Evolutionary conservation across 2,797 vertebrate species (phyloP).

Genomic region (Mastacembelus armatus): DNA sequence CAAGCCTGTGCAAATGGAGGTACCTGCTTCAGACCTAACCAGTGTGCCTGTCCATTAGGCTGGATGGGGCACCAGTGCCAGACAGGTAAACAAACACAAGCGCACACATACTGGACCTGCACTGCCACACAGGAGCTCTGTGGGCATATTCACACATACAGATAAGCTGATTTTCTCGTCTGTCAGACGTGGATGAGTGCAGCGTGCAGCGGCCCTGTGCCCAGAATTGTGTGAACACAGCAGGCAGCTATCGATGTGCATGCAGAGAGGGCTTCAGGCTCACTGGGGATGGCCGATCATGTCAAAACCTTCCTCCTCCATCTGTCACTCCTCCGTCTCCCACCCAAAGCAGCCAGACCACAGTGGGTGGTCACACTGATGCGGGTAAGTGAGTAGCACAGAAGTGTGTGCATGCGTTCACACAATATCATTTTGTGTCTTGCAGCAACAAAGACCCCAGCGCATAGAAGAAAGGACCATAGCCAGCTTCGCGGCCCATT

Average conservation of each 20-base stretch:
- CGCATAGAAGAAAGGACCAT: slow-evolving; percentile 50
- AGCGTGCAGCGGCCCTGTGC: slow-evolving; percentile 75
- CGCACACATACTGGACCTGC: slow-evolving; percentile 21
- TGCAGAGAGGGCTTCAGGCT: slow-evolving; percentile 85
- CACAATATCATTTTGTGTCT: slow-evolving; percentile 25
- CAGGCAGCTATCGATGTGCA: slow-evolving; percentile 87
- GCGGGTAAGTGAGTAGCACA: slow-evolving; percentile 67
- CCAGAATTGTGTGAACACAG: slow-evolving; percentile 88
- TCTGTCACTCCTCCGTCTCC: slow-evolving; percentile 35
- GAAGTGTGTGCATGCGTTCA: neutral
- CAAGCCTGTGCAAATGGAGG: slow-evolving; percentile 88
- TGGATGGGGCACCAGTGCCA: slow-evolving; percentile 89
- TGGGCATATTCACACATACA: neutral
- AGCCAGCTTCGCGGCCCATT: slow-evolving; percentile 91
- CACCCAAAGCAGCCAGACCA: slow-evolving; percentile 43
- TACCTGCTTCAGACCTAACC: slow-evolving; percentile 84
- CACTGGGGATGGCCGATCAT: slow-evolving; percentile 71
- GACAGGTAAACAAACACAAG: slow-evolving; percentile 82
- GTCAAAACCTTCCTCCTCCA: slow-evolving; percentile 66
- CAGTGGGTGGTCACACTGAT: slow-evolving; percentile 55
- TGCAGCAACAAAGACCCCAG: slow-evolving; percentile 12
- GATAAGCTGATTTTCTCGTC: neutral
- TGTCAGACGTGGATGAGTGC: slow-evolving; percentile 92
- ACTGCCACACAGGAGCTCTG: neutral
- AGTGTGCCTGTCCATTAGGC: slow-evolving; percentile 85